These are phyloP conservation scores for Poeciliopsis presidionis DNA, from an alignment of 2,797 vertebrate genomes.

Conservation along the genomic window DNA sequence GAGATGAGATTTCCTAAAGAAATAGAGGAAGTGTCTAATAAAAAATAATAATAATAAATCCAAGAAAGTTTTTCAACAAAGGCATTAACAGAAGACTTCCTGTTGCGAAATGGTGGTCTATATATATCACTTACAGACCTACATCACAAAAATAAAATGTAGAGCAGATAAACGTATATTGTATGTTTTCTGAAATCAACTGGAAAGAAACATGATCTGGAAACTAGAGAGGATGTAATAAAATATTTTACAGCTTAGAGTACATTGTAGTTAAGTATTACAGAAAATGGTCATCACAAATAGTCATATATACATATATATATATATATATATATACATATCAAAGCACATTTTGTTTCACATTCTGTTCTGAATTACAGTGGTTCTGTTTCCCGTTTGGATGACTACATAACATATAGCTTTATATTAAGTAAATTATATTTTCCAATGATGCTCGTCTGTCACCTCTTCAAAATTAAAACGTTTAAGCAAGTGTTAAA, in stretches of 20 bases:
- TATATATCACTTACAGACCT: neutral
- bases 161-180: neutral
- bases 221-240: neutral
- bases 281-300: neutral
- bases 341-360: neutral
- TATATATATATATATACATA: too few relatives aligned
- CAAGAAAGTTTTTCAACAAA: neutral
- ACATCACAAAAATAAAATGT: neutral
- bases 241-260: neutral
- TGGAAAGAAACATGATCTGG: constrained; percentile 22
- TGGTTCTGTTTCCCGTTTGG: neutral
- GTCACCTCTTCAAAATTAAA: neutral
- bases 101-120: neutral
- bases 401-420: neutral
- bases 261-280: neutral
- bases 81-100: neutral
- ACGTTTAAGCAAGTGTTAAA: neutral
- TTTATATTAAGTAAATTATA: neutral
- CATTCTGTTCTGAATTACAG: neutral
- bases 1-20: neutral
- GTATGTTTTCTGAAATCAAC: constrained; percentile 6
- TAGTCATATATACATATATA: too few relatives aligned
- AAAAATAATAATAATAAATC: neutral
- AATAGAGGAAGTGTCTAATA: neutral
- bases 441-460: neutral